Evolutionary conservation across 2,113 vertebrate species (phyloP), one percentile per base, ranked within the genome.

Genomic region (Potamarius usumacintae): DNA sequence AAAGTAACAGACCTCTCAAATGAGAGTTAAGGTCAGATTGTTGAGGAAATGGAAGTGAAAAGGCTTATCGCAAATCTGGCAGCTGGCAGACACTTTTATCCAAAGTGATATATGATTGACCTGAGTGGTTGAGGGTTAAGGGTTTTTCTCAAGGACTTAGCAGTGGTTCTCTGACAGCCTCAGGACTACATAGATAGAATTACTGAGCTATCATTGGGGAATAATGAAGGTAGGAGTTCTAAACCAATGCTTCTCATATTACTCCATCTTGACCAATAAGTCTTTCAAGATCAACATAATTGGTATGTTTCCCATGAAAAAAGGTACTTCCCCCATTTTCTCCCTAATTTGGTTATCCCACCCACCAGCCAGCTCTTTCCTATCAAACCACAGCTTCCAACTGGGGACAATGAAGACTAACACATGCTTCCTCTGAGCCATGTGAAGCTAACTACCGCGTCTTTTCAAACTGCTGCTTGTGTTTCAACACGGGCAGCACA

Each of bases 71-170:
- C 77, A 80, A 80, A 80, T 53, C 52, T 80, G 15, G 77, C 53
- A 79, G 77, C 52, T 79, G 53, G 53, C n/a, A 58, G 77, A 58
- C n/a, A 80, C n/a, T 30, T 58, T 57, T 9, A 58, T 80, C 15
- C 53, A 57, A 80, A 80, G 77, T 57, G 53, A 27, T 80, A n/a
- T 57, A 34, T 80, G 77, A 80, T 30, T 55, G 50, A 78, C 50
- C 12, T 30, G n/a, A 57, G 53, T 30, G n/a, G 77, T 18, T 53
- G 17, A 55, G 76, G 14, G 76, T 79, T 79, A 79, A 27, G 25
- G 8, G 25, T 27, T 52, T 79, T 55, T 22, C 76, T 79, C 22
- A 77, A n/a, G 10, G 11, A 25, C 22, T 10, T 76, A 76, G 8
- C 22, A 52, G 18, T 74, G 34, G 72, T 76, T 50, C 72, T 53